Evolutionary conservation across 2,888 invertebrate species (phyloP).

Genomic region (Nomada lathburiana): DNA sequence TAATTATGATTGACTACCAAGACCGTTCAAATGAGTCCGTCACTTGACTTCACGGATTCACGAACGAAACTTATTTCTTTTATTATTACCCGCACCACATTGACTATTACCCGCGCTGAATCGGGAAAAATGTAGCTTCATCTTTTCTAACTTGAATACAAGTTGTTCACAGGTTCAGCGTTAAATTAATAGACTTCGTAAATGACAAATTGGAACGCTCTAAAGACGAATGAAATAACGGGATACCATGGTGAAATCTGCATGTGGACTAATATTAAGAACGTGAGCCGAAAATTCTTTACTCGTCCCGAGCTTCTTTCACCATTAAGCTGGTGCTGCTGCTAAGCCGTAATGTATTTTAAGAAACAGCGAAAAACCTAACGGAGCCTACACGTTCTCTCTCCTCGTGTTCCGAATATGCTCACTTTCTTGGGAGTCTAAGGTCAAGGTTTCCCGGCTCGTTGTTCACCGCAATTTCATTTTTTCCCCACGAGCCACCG

Average conservation of each 20-base stretch:
- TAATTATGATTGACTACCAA: too few species aligned
- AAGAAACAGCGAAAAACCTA: slow-evolving; percentile 33
- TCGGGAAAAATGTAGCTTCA: too few species aligned
- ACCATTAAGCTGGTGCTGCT: slow-evolving; percentile 18
- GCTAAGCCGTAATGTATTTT: slow-evolving; percentile 36
- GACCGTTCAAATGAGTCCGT: too few species aligned
- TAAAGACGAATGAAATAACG: neutral
- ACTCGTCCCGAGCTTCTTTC: neutral
- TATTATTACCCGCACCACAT: too few species aligned
- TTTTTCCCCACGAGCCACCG: slow-evolving; percentile 11
- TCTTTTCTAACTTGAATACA: too few species aligned
- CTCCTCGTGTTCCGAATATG: slow-evolving; percentile 4
- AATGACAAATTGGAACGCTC: neutral
- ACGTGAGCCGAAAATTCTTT: neutral
- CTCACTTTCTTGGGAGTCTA: neutral
- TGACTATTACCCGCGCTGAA: too few species aligned
- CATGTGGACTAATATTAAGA: neutral
- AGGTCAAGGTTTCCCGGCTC: slow-evolving; percentile 56
- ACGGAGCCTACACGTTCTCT: neutral
- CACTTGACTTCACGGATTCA: too few species aligned
- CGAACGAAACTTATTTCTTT: too few species aligned
- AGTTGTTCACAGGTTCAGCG: too few species aligned
- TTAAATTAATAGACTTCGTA: too few species aligned
- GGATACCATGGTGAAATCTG: too few species aligned
- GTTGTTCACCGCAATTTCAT: slow-evolving; percentile 27